Percentiles rank a stretch among this genome's conserved stretches.
These are phyloP conservation scores for Calephelis nemesis DNA, from an alignment of 1,140 invertebrate genomes.

Conservation along the genomic window DNA sequence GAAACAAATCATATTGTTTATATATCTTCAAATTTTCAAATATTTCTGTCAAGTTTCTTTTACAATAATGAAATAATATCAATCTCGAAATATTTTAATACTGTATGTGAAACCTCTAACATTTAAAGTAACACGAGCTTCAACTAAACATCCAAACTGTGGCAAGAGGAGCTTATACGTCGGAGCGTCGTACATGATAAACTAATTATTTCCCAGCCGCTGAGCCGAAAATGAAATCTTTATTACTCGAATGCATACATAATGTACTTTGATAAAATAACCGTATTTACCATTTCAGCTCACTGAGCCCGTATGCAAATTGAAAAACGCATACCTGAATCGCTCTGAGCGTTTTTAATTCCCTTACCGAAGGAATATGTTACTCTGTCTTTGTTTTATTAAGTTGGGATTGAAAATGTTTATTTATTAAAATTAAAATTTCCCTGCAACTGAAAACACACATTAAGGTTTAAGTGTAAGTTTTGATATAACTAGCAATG, in stretches of 20 bases:
- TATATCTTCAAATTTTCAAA: too few species aligned
- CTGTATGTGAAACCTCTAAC: too few species aligned
- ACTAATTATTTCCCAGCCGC: constrained; percentile 15
- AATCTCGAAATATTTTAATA: too few species aligned
- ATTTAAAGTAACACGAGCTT: not conserved
- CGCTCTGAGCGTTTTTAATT: constrained; percentile 8
- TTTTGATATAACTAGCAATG: too few species aligned
- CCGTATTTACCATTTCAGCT: constrained; percentile 17
- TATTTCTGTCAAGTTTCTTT: too few species aligned
- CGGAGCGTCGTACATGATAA: constrained; percentile 1
- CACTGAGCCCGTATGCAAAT: constrained; percentile 11
- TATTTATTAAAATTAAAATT: too few species aligned
- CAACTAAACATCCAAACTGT: not conserved
- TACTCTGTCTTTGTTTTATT: constrained; percentile 6
- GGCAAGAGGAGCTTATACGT: not conserved
- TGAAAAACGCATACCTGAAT: constrained; percentile 16
- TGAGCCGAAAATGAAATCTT: constrained; percentile 17
- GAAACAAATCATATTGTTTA: too few species aligned
- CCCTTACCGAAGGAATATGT: not conserved
- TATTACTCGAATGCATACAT: constrained; percentile 18
- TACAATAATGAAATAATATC: too few species aligned
- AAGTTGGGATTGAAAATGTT: constrained; percentile 1
- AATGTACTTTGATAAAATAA: constrained; percentile 19
- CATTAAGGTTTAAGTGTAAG: too few species aligned
- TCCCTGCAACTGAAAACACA: too few species aligned